phyloP scores from a whole-genome alignment of 2,113 vertebrate genomes.

The Cinclus cinclus region DNA sequence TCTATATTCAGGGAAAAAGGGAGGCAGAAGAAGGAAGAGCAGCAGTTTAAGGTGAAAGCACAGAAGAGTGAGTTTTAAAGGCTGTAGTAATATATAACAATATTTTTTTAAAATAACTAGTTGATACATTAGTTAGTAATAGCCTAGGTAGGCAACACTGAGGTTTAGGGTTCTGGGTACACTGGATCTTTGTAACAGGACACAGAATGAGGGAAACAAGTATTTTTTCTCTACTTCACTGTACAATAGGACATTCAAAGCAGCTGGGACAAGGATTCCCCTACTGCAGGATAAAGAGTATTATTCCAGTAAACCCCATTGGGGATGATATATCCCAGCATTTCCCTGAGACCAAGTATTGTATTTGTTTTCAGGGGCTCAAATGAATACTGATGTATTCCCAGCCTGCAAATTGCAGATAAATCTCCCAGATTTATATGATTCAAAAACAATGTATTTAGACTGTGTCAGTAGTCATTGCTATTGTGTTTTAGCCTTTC shows the following conservation, averaged over 20 bases:
- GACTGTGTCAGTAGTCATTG: slow-evolving; percentile 8
- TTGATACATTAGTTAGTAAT: neutral
- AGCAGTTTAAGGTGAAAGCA: slow-evolving; percentile 17
- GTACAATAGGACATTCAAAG: slow-evolving; percentile 1
- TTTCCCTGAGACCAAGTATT: neutral
- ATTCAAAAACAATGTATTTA: slow-evolving; percentile 33
- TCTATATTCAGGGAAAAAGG: slow-evolving; percentile 69
- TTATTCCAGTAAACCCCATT: slow-evolving; percentile 11
- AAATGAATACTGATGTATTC: neutral
- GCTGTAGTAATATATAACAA: neutral
- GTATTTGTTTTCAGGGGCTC: neutral
- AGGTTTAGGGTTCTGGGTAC: neutral
- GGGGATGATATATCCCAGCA: neutral
- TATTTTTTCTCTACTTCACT: neutral
- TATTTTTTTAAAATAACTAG: neutral
- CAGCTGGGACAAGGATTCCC: neutral
- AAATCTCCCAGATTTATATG: neutral
- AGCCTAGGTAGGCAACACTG: neutral
- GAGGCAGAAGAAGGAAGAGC: slow-evolving; percentile 37
- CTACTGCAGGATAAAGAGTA: slow-evolving; percentile 18
- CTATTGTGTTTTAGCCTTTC: slow-evolving; percentile 34
- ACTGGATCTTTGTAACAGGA: neutral
- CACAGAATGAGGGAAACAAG: neutral
- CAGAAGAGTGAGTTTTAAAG: neutral
- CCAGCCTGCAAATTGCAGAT: neutral